phyloP scores from a whole-genome alignment of 2,888 invertebrate genomes.

The Kryphioiulus occultus region DNA sequence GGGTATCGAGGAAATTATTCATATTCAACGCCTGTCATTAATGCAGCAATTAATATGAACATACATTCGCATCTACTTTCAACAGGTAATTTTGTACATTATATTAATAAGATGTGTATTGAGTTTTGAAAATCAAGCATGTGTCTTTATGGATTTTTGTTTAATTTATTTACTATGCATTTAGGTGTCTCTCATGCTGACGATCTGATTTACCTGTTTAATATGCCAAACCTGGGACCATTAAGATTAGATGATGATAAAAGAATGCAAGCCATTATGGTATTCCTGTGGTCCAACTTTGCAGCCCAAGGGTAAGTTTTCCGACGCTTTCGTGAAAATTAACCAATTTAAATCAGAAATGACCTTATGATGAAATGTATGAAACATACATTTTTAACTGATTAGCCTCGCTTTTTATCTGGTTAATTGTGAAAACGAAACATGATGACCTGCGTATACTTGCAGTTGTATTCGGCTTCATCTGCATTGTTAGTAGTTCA shows the following conservation, averaged over 20 bases:
- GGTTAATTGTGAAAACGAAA: too few species aligned
- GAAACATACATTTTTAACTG: too few species aligned
- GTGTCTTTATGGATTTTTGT: not conserved
- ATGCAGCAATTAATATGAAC: not conserved
- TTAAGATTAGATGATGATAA: constrained; percentile 20
- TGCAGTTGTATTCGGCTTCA: too few species aligned
- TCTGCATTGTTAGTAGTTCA: too few species aligned
- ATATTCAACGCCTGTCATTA: not conserved
- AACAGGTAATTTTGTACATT: not conserved
- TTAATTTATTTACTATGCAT: not conserved
- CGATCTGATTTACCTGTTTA: constrained; percentile 47
- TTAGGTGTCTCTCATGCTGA: constrained; percentile 51
- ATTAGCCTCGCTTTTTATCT: too few species aligned
- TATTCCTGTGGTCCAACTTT: constrained; percentile 44
- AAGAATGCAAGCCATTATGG: constrained; percentile 37
- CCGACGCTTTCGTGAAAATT: too few species aligned
- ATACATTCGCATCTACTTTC: constrained; percentile 59
- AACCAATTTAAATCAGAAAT: too few species aligned
- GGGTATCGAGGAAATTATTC: constrained; percentile 39
- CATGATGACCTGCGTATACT: too few species aligned
- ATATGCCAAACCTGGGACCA: constrained; percentile 35
- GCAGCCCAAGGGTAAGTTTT: constrained; percentile 44
- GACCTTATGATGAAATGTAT: too few species aligned
- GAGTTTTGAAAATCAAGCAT: too few species aligned
- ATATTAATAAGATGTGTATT: too few species aligned